Evolutionary conservation across 2,888 invertebrate species (phyloP).

Genomic region (Nasonovia ribisnigri): DNA sequence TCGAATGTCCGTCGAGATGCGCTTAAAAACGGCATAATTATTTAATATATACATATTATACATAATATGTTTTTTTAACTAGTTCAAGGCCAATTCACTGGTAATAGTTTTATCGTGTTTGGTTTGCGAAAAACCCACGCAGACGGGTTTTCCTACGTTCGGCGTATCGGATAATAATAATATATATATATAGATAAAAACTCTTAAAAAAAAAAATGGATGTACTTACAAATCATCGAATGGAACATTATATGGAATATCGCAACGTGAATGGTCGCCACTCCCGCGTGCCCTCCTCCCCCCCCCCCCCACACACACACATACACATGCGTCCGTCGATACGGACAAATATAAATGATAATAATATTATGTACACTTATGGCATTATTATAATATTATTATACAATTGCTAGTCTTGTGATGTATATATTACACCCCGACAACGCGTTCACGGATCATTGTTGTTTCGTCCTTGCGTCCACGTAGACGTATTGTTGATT

Average conservation of each 20-base stretch:
- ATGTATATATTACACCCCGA: background rate
- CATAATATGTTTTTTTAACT: background rate
- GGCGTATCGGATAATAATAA: background rate
- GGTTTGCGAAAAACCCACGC: conserved; percentile 34
- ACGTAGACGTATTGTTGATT: background rate
- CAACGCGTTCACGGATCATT: background rate
- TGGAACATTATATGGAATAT: background rate
- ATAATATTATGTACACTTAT: background rate
- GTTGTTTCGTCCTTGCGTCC: background rate
- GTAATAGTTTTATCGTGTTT: background rate
- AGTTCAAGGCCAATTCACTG: conserved; percentile 5
- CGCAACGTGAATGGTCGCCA: background rate
- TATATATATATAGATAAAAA: background rate
- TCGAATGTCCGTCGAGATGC: background rate
- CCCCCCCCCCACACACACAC: too few relatives aligned
- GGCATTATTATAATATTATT: background rate
- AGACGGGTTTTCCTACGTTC: background rate
- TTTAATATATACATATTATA: background rate
- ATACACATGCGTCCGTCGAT: background rate
- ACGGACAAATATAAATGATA: background rate
- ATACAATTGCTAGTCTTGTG: background rate
- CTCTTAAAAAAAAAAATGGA: background rate
- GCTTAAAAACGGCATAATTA: background rate
- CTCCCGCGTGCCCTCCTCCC: background rate
- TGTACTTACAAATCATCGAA: background rate